Evolutionary conservation across 2,113 vertebrate genomes (phyloP).

Genomic region (Gnathonemus echidnorhynchus): DNA sequence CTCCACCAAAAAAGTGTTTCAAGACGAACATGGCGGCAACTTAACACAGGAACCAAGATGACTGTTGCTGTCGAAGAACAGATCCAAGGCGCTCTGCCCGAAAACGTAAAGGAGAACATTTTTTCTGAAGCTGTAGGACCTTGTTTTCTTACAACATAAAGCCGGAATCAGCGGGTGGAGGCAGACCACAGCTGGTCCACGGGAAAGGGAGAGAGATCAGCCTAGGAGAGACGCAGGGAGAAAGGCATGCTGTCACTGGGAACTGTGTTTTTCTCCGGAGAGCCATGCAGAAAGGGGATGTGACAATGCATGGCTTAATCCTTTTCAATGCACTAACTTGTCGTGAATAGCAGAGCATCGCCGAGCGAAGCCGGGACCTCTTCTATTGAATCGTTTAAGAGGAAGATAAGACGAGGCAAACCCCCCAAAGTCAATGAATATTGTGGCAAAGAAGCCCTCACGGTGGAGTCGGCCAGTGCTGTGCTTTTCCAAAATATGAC

Average conservation of each 20-base stretch:
- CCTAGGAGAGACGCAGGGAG: constrained; percentile 37
- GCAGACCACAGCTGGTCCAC: constrained; percentile 62
- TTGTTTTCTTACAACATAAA: constrained; percentile 54
- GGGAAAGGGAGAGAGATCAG: constrained; percentile 40
- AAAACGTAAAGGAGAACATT: constrained; percentile 63
- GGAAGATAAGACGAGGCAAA: constrained; percentile 56
- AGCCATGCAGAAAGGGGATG: constrained; percentile 78
- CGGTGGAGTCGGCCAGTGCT: constrained; percentile 95
- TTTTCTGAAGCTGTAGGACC: constrained; percentile 51
- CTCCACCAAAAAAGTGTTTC: constrained; percentile 90
- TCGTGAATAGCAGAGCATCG: constrained; percentile 67
- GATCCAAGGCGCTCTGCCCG: constrained; percentile 74
- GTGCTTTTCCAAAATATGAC: constrained; percentile 98
- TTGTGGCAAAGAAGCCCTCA: constrained; percentile 89
- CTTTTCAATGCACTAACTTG: constrained; percentile 62
- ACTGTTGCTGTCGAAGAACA: constrained; percentile 72
- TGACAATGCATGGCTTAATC: constrained; percentile 74
- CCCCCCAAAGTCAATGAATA: constrained; percentile 87
- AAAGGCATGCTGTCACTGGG: constrained; percentile 73
- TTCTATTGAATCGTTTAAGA: constrained; percentile 53
- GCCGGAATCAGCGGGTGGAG: constrained; percentile 45
- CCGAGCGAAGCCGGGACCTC: constrained; percentile 49
- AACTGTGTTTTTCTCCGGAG: constrained; percentile 70
- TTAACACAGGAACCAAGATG: constrained; percentile 92
- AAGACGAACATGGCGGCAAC: constrained; percentile 99